These are phyloP conservation scores for Bambusicola thoracicus DNA, from an alignment of 2,113 vertebrate genomes.

Conservation along the genomic window DNA sequence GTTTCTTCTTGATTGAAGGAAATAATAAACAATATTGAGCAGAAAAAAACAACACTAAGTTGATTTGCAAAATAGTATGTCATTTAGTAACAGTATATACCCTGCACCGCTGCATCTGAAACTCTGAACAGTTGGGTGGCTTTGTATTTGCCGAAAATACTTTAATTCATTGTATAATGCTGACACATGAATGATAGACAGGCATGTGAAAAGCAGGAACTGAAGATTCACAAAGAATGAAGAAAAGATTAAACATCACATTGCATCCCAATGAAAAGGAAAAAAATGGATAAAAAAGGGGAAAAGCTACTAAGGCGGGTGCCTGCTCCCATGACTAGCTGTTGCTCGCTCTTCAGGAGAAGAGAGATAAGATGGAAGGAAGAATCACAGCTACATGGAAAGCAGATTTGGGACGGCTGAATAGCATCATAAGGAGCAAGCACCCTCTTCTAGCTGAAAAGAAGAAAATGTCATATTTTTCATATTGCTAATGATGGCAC, in stretches of 20 bases:
- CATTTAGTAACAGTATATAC: not conserved
- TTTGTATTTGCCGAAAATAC: not conserved
- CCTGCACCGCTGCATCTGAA: not conserved
- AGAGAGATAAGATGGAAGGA: not conserved
- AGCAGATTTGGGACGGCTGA: not conserved
- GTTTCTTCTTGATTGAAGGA: not conserved
- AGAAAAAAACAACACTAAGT: not conserved
- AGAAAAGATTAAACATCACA: not conserved
- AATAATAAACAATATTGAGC: not conserved
- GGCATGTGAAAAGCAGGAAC: not conserved
- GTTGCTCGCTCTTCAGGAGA: not conserved
- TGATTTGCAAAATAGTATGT: not conserved
- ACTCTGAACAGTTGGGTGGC: not conserved
- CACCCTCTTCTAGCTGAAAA: not conserved
- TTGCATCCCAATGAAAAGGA: not conserved
- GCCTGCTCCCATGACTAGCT: not conserved
- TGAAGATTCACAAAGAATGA: not conserved
- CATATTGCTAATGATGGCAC: not conserved
- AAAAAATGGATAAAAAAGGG: not conserved
- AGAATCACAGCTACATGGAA: not conserved
- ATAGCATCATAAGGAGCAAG: not conserved
- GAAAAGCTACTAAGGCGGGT: not conserved
- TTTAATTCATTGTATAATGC: not conserved
- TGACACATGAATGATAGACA: not conserved
- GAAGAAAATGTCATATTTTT: not conserved